phyloP scores from a whole-genome alignment of 1,140 invertebrate genomes.

The Pogonomyrmex californicus region DNA sequence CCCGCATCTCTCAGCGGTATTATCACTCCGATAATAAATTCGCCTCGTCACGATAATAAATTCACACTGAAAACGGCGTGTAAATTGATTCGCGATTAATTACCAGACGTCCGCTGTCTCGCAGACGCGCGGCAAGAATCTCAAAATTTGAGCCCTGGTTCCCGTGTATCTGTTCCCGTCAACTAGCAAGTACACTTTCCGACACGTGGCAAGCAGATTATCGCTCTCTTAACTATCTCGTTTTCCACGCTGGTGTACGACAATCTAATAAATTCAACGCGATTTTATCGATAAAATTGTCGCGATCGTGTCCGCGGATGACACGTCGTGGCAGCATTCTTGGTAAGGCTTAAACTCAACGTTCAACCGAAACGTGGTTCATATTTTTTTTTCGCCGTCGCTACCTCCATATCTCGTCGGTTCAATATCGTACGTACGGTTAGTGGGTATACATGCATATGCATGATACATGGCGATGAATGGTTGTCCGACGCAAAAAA shows the following conservation, averaged over 20 bases:
- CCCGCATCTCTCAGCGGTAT: background rate
- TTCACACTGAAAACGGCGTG: background rate
- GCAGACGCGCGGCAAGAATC: background rate
- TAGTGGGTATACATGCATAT: slow-evolving; percentile 63
- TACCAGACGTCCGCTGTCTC: background rate
- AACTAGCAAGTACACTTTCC: background rate
- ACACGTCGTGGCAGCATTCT: background rate
- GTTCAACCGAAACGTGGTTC: slow-evolving; percentile 27
- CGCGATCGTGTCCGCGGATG: background rate
- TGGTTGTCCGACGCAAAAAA: slow-evolving; percentile 37
- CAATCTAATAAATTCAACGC: background rate
- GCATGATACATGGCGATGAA: slow-evolving; percentile 63
- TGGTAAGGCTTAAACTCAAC: slow-evolving; percentile 1
- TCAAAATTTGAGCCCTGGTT: background rate
- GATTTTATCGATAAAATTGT: slow-evolving; percentile 21
- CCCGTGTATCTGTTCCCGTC: background rate
- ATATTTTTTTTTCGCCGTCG: slow-evolving; percentile 39
- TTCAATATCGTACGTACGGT: slow-evolving; percentile 48
- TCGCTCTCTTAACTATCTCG: background rate
- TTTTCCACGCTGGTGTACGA: background rate
- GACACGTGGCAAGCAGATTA: background rate
- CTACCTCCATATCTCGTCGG: slow-evolving; percentile 34
- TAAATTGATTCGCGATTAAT: background rate
- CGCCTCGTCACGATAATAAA: background rate
- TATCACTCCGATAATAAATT: slow-evolving; percentile 15